Evolutionary conservation across 1,140 invertebrate species (phyloP).

Genomic region (Tetramorium parvispinum): DNA sequence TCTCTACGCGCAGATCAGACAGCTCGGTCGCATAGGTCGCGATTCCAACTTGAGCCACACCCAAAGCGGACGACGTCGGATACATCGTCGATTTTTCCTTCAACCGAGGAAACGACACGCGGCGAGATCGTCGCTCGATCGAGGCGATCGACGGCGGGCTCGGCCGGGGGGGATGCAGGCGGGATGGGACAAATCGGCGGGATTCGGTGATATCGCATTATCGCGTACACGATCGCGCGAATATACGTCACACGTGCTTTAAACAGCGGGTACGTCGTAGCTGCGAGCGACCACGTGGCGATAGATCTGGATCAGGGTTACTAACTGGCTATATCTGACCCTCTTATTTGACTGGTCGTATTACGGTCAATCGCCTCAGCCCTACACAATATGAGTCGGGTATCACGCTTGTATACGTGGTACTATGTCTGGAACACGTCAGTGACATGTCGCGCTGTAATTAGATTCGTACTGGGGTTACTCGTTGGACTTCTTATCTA

Average conservation of each 20-base stretch:
- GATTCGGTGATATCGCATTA: not conserved
- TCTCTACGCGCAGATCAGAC: slow-evolving; percentile 17
- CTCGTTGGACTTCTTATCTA: slow-evolving; percentile 51
- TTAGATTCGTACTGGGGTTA: slow-evolving; percentile 70
- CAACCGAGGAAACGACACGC: not conserved
- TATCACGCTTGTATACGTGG: slow-evolving; percentile 51
- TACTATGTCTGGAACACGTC: slow-evolving; percentile 77
- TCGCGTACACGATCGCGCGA: slow-evolving; percentile 50
- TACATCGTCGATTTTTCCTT: slow-evolving; percentile 12
- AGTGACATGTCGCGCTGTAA: slow-evolving; percentile 73
- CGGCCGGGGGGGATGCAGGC: not conserved
- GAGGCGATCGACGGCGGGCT: not conserved
- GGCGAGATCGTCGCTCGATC: not conserved
- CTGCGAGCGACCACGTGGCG: slow-evolving; percentile 81
- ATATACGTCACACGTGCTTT: slow-evolving; percentile 74
- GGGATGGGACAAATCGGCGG: not conserved
- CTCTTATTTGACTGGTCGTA: slow-evolving; percentile 84
- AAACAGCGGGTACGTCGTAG: slow-evolving; percentile 30
- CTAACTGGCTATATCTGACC: slow-evolving; percentile 84
- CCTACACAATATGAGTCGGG: slow-evolving; percentile 62
- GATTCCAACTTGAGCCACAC: slow-evolving; percentile 50
- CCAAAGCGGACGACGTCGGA: slow-evolving; percentile 22
- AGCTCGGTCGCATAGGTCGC: slow-evolving; percentile 27
- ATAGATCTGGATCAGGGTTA: slow-evolving; percentile 86
- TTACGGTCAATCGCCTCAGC: slow-evolving; percentile 81